These are phyloP conservation scores for Gasteruption jaculator DNA, from an alignment of 2,888 invertebrate species.

Conservation along the genomic window DNA sequence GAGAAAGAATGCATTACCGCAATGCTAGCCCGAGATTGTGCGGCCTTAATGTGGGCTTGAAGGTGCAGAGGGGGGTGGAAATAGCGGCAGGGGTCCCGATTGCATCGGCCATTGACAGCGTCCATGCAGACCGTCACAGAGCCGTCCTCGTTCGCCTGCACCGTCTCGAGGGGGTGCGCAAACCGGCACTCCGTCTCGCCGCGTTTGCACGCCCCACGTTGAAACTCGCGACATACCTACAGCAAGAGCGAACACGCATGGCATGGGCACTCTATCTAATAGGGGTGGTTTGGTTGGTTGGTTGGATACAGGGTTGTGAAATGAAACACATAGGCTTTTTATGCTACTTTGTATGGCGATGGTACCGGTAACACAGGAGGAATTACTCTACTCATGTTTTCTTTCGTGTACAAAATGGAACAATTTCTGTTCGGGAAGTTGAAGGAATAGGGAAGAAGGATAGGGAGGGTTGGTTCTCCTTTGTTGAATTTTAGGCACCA, in stretches of 20 bases:
- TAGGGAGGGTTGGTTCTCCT: no score
- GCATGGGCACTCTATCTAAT: slow-evolving; percentile 52
- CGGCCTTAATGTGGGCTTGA: slow-evolving; percentile 97
- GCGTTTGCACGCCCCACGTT: slow-evolving; percentile 97
- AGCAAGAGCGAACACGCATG: slow-evolving; percentile 56
- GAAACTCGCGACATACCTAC: slow-evolving; percentile 98
- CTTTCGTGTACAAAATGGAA: no score
- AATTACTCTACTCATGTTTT: no score
- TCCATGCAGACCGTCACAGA: slow-evolving; percentile 99
- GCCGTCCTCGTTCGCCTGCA: slow-evolving; percentile 96
- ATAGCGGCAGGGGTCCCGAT: slow-evolving; percentile 99
- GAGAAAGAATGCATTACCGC: slow-evolving; percentile 53
- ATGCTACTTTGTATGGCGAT: background rate
- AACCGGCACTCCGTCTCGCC: slow-evolving; percentile 97
- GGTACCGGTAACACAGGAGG: background rate
- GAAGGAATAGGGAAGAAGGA: no score
- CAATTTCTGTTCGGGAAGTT: no score
- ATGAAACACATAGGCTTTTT: slow-evolving; percentile 11
- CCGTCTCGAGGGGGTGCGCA: slow-evolving; percentile 97
- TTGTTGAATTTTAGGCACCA: no score
- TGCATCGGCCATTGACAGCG: slow-evolving; percentile 98
- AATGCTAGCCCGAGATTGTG: slow-evolving; percentile 78
- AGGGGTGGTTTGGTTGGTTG: slow-evolving; percentile 25
- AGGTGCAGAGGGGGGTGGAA: slow-evolving; percentile 99
- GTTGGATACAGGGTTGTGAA: slow-evolving; percentile 13